Percentiles rank a stretch among this genome's conserved stretches.
Evolutionary conservation across 1,140 invertebrate species (phyloP).

Genomic region (Brachionus plicatilis): DNA sequence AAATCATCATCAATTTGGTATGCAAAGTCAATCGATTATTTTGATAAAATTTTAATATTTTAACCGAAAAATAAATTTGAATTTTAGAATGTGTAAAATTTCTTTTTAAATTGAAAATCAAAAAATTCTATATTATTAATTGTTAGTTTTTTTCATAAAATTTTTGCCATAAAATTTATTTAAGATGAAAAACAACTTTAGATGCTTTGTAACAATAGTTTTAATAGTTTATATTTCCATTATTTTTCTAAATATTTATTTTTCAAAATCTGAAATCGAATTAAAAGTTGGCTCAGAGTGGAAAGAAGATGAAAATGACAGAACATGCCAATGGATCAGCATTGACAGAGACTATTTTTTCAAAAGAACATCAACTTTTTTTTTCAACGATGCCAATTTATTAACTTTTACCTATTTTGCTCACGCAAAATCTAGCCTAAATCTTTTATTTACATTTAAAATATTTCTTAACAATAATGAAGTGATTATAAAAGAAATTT

Average conservation of each 20-base stretch:
- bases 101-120: too few species aligned
- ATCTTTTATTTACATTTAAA: not conserved
- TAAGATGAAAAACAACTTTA: too few species aligned
- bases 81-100: too few species aligned
- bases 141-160: too few species aligned
- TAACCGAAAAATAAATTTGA: too few species aligned
- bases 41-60: too few species aligned
- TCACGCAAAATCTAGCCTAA: not conserved
- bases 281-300: not conserved
- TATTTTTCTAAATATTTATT: not conserved
- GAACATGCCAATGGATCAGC: not conserved
- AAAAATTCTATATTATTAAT: too few species aligned
- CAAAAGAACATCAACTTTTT: slow-evolving; percentile 7
- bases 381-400: not conserved
- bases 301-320: not conserved
- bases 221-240: not conserved
- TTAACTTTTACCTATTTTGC: slow-evolving; percentile 8
- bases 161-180: too few species aligned
- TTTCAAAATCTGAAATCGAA: not conserved
- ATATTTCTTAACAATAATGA: not conserved
- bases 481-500: not conserved
- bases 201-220: not conserved
- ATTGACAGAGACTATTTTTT: slow-evolving; percentile 15
- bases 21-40: too few species aligned
- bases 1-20: too few species aligned